These are phyloP conservation scores for Odontomyia ornata DNA, from an alignment of 2,888 invertebrate genomes.

Conservation along the genomic window DNA sequence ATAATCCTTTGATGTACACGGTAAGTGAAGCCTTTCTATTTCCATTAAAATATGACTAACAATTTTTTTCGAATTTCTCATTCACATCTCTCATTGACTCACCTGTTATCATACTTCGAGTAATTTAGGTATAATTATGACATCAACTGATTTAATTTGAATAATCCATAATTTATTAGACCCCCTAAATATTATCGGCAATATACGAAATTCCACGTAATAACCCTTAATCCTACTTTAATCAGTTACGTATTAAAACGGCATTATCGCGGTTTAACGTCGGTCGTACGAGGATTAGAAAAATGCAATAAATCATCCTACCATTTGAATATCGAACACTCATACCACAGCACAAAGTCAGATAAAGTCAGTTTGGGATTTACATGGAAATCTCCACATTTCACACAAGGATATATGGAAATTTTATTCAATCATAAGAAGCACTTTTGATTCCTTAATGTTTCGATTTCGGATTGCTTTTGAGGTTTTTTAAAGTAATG, in stretches of 20 bases:
- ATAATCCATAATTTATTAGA: constrained; percentile 23
- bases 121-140: too few species aligned
- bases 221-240: constrained; percentile 17
- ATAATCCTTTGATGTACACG: too few species aligned
- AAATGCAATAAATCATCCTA: constrained; percentile 33
- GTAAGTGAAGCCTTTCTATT: too few species aligned
- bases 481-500: constrained; percentile 9
- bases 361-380: not conserved
- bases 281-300: not conserved
- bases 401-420: constrained; percentile 47
- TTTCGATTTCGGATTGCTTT: constrained; percentile 47
- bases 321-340: not conserved
- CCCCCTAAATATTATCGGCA: constrained; percentile 18
- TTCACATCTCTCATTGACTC: too few species aligned
- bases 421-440: constrained; percentile 49
- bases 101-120: too few species aligned
- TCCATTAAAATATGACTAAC: too few species aligned
- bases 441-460: constrained; percentile 49
- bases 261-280: not conserved
- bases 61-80: too few species aligned
- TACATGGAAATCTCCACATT: constrained; percentile 38
- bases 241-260: constrained; percentile 27
- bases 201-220: not conserved
- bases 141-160: constrained; percentile 36
- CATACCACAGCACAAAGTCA: not conserved